Conservation (phyloP, 2,113 vertebrate genomes). For the Pavo muticus region DNA sequence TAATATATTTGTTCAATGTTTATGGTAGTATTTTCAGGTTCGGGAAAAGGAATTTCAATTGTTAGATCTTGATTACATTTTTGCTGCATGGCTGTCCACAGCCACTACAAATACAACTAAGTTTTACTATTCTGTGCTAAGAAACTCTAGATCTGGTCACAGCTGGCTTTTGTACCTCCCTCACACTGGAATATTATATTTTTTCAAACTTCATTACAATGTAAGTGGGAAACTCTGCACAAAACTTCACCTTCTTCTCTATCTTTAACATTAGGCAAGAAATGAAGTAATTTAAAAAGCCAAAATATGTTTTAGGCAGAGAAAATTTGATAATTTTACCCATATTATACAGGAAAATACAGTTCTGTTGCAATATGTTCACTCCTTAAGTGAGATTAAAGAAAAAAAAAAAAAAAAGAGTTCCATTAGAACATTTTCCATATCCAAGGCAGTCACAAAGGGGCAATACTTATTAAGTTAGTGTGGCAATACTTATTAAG, state of each 20-base stretch:
- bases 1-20: background rate
- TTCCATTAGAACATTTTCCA: background rate
- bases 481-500: background rate
- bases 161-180: background rate
- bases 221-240: background rate
- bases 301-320: background rate
- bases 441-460: background rate
- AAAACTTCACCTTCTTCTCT: background rate
- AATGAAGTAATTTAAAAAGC: background rate
- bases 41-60: background rate
- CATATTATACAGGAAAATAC: background rate
- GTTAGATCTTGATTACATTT: background rate
- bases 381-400: background rate
- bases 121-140: background rate
- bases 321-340: background rate
- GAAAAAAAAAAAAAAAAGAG: background rate
- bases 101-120: background rate
- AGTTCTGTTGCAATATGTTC: background rate
- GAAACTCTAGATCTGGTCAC: background rate
- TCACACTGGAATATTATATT: background rate
- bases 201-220: background rate
- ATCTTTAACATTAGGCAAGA: background rate
- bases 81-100: background rate
- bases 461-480: background rate
- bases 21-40: background rate